Conservation (phyloP, 92 coral and sea anemone genomes). For the Actinostola sp. region DNA sequence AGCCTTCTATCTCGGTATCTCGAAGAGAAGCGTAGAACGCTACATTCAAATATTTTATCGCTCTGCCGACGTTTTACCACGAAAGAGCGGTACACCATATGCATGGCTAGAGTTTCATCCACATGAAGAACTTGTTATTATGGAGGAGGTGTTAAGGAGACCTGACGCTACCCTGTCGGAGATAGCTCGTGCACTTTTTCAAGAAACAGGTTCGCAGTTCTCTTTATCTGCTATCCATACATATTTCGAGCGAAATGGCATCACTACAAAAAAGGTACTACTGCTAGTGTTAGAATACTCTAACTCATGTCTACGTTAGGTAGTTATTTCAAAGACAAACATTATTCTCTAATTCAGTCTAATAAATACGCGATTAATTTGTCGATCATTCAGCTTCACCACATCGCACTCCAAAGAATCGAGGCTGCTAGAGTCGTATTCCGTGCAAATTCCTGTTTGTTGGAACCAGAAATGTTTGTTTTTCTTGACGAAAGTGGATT, state of each 20-base stretch:
- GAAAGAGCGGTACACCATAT: slow-evolving; percentile 23
- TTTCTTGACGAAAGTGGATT: slow-evolving; percentile 30
- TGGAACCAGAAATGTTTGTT: slow-evolving; percentile 24
- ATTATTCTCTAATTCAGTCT: no score
- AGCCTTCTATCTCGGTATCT: not conserved
- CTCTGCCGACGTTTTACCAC: slow-evolving; percentile 19
- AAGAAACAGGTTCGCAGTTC: slow-evolving; percentile 35
- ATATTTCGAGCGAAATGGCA: slow-evolving; percentile 27
- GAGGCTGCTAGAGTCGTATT: slow-evolving; percentile 3
- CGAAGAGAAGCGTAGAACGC: not conserved
- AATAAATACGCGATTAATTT: not conserved
- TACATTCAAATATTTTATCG: no score
- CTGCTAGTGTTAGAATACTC: no score
- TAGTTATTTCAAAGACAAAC: not conserved
- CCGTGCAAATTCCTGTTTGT: slow-evolving; percentile 23
- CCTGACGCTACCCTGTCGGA: slow-evolving; percentile 56
- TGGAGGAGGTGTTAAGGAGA: slow-evolving; percentile 41
- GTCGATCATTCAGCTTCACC: not conserved
- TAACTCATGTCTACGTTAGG: no score
- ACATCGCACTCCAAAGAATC: slow-evolving; percentile 6
- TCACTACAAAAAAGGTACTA: slow-evolving; percentile 19
- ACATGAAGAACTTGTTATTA: slow-evolving; percentile 29
- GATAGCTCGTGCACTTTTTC: slow-evolving; percentile 31
- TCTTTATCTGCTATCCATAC: slow-evolving; percentile 21
- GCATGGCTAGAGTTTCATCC: slow-evolving; percentile 35